A percentile compares a stretch with the other conserved stretches of the same genome.
Evolutionary conservation across 2,888 invertebrate species (phyloP).

Genomic region (Acleris emargana): DNA sequence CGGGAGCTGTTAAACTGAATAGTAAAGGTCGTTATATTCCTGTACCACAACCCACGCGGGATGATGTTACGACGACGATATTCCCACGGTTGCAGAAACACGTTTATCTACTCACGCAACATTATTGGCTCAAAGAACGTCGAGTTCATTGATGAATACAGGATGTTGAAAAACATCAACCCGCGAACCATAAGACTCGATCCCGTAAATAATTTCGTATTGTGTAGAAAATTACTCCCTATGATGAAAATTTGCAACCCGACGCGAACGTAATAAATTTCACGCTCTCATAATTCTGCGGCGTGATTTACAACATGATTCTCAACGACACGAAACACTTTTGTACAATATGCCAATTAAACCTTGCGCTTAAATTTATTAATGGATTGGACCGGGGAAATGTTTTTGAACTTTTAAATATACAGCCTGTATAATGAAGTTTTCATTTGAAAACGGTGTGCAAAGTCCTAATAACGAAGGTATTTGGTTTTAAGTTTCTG

Average conservation of each 20-base stretch:
- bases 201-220: slow-evolving; percentile 34
- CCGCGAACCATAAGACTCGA: slow-evolving; percentile 22
- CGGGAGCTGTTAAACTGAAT: too few species aligned
- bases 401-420: slow-evolving; percentile 1
- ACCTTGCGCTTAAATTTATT: slow-evolving; percentile 47
- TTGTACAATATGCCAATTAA: slow-evolving; percentile 67
- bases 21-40: too few species aligned
- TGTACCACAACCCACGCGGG: too few species aligned
- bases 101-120: neutral
- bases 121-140: neutral
- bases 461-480: neutral
- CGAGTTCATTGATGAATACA: slow-evolving; percentile 11
- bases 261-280: slow-evolving; percentile 75
- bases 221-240: slow-evolving; percentile 43
- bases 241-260: slow-evolving; percentile 75
- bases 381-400: slow-evolving; percentile 39
- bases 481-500: neutral
- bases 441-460: slow-evolving; percentile 1
- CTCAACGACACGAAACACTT: slow-evolving; percentile 59
- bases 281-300: slow-evolving; percentile 72
- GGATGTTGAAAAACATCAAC: slow-evolving; percentile 10
- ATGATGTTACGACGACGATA: neutral
- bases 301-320: slow-evolving; percentile 71
- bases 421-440: neutral
- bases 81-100: neutral